Base-by-base conservation (phyloP, 2,888 invertebrate genomes). In the Macrostomum cliftonense region DNA sequence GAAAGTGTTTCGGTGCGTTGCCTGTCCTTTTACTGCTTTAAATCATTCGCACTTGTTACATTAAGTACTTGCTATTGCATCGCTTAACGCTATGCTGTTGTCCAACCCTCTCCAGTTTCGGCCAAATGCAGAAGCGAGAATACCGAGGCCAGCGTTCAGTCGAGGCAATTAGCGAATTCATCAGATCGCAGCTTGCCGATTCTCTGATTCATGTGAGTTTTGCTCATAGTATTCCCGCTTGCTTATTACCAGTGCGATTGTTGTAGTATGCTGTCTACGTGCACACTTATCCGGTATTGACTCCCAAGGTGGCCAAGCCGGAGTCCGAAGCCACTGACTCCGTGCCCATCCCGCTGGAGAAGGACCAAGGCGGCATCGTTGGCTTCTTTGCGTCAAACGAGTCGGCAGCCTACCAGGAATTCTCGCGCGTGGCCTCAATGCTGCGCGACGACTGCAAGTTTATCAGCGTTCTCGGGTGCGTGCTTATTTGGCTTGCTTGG, bases 371-470 rank as follows among this genome's bases (percentile, higher is more conserved):
- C 55, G 82, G 83, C 61, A 78, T 93, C 44, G 82, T 93, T 58
- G 89, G 86, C 1, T 91, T 86, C 67, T 88, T 89, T 72, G 83
- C 83, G 2, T 57, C 55, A 43, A 61, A 63, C 43, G 56, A 61
- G 11, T 57, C 61, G 5, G 59, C 59, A 5, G 56, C 53, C 39
- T 68, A 62, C 55, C 55, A 52, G 38, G 57, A 56, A 28, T 68
- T 61, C 55, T 45, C 53, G 38, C 63, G 63, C 52, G 58, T 64
- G 7, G 63, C 93, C 0, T 80, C 80, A 7, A 82, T 82, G 63
- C 75, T 93, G 11, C 83, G 93, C 64, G 88, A 97, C 63, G 95
- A 97, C 63, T 99, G 97, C 64, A 77, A 81, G 54, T 97, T 97
- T 66, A 82, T 84, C 69, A 83, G 80, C 61, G 88, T 87, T 1